Evolutionary conservation across 2,797 vertebrate species (phyloP).

Genomic region (Enteromius radiatus): DNA sequence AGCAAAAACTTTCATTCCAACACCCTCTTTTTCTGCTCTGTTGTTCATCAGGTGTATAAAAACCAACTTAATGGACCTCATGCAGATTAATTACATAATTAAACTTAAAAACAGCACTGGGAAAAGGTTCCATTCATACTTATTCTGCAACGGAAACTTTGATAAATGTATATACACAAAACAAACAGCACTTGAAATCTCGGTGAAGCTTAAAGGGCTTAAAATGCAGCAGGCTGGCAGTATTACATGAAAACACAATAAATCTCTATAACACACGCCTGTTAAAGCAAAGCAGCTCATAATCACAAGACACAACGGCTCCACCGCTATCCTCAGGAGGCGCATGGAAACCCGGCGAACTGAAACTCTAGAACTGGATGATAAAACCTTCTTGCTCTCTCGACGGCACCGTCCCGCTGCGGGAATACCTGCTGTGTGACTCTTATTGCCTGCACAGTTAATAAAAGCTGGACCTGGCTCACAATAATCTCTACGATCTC

Average conservation of each 20-base stretch:
- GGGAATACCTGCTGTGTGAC: slow-evolving; percentile 47
- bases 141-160: neutral
- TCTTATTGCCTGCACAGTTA: slow-evolving; percentile 48
- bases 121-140: slow-evolving; percentile 5
- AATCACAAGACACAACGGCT: slow-evolving; percentile 41
- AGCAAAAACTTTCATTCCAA: neutral
- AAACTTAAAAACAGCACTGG: neutral
- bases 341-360: neutral
- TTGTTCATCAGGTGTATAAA: slow-evolving; percentile 8
- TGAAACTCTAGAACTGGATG: slow-evolving; percentile 30
- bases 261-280: slow-evolving; percentile 44
- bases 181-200: slow-evolving; percentile 28
- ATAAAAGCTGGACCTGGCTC: slow-evolving; percentile 45
- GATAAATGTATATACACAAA: slow-evolving; percentile 26
- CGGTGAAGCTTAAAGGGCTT: neutral
- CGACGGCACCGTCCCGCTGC: neutral
- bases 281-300: slow-evolving; percentile 34
- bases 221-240: neutral
- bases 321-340: slow-evolving; percentile 21
- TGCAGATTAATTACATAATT: slow-evolving; percentile 30
- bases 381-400: slow-evolving; percentile 37
- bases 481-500: slow-evolving; percentile 41
- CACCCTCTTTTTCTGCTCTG: neutral
- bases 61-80: neutral
- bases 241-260: slow-evolving; percentile 42